Evolutionary conservation across 2,797 vertebrate species (phyloP), one percentile per base, ranked within the genome.

Genomic region (Myoxocephalus aenaeus): DNA sequence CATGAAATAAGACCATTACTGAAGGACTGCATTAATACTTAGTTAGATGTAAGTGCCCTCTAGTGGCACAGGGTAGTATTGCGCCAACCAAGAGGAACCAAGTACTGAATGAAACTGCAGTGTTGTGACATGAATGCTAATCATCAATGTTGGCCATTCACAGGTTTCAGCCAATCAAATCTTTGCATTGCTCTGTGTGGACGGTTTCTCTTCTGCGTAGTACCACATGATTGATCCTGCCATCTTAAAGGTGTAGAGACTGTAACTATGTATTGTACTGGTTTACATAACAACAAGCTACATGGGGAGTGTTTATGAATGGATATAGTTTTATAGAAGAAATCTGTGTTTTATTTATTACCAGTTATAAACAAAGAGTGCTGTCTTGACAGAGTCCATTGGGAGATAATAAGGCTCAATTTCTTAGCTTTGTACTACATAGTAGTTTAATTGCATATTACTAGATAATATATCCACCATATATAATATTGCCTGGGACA

Each of bases 51-150:
- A 65, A 82, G 82, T 69, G 15, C 89, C 91, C 81, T 81, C 93
- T 54, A 70, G 92, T 90, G 90, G 87, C 44, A 42, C 38, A 46
- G 36, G 38, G 27, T 79, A 79, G 75, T 36, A 48, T 65, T 38
- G 74, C 73, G 8, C 61, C 82, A 79, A 70, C 57, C 18, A 0
- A 42, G 65, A 44, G 54, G 38, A 48, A 1, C 73, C 73, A 13
- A 77, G 84, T 71, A 70, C 65, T 92, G 91, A 92, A 91, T 90
- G 89, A 91, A 89, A 72, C 88, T 85, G 91, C 90, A 87, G 88
- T 57, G 83, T 70, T 92, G 89, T 90, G 90, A 90, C 89, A 82
- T 84, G 91, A 92, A 93, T 93, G 87, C 83, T 90, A 92, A 92
- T 87, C 65, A 82, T 83, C 50, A 81, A 70, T 4, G 12, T 83